Evolutionary conservation across 2,888 invertebrate species (phyloP).

Genomic region (Ochropleura leucogaster): DNA sequence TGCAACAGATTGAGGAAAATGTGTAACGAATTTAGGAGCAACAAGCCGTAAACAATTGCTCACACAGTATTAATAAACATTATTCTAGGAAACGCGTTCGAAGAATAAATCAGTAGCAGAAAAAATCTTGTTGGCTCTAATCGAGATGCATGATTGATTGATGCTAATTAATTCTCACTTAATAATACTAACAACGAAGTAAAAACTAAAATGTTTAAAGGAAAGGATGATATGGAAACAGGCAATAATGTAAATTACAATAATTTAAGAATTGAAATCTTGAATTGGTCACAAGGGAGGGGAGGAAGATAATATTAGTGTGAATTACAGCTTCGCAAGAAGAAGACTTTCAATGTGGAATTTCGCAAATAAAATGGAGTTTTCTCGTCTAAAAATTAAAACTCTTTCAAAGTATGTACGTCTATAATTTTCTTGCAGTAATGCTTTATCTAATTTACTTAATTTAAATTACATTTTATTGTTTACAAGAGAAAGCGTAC

Average conservation of each 20-base stretch:
- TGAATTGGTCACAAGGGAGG: constrained; percentile 30
- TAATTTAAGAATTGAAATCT: constrained; percentile 25
- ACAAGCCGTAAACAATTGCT: constrained; percentile 67
- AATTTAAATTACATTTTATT: not conserved
- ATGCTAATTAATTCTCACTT: constrained; percentile 26
- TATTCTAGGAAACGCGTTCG: constrained; percentile 65
- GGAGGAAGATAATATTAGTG: constrained; percentile 1
- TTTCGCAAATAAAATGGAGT: not conserved
- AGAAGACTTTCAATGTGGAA: not conserved
- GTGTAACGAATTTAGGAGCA: constrained; percentile 61
- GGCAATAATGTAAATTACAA: constrained; percentile 11
- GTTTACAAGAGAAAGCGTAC: not conserved
- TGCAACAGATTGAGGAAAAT: constrained; percentile 83
- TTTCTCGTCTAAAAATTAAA: not conserved
- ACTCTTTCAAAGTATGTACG: not conserved
- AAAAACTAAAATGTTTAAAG: constrained; percentile 17
- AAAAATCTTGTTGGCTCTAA: constrained; percentile 37
- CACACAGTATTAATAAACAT: constrained; percentile 63
- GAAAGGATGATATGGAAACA: constrained; percentile 24
- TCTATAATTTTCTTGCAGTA: not conserved
- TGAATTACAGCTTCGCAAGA: not conserved
- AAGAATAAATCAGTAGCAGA: constrained; percentile 36
- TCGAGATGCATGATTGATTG: constrained; percentile 41
- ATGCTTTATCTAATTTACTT: not conserved
- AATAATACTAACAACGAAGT: constrained; percentile 1